Percentiles rank a stretch among this genome's conserved stretches.
Conservation (phyloP, 2,113 vertebrate species). For the Scortum barcoo region DNA sequence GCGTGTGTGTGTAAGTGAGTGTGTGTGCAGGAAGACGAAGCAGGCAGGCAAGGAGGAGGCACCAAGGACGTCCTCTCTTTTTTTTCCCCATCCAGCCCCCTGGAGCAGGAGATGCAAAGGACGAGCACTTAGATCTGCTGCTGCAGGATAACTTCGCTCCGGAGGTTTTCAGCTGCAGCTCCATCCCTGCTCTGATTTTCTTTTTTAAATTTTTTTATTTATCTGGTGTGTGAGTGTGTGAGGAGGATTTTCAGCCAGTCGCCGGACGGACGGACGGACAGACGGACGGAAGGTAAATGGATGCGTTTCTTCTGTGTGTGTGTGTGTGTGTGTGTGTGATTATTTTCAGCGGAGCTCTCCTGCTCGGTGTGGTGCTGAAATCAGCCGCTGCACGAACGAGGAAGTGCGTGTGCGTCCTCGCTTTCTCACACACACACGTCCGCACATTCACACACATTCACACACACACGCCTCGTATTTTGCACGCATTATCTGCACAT, state of each 20-base stretch:
- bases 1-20: conserved; percentile 15
- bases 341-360: conserved; percentile 81
- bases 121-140: conserved; percentile 74
- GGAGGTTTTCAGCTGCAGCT: conserved; percentile 43
- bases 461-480: no score
- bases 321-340: no score
- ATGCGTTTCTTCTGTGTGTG: no score
- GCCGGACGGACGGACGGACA: no score
- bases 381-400: conserved; percentile 36
- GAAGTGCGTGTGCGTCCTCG: conserved; percentile 52
- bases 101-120: conserved; percentile 78
- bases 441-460: no score
- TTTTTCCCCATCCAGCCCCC: conserved; percentile 68
- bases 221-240: conserved; percentile 49
- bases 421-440: no score
- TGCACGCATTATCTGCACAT: no score
- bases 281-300: conserved; percentile 84
- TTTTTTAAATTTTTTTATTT: no score
- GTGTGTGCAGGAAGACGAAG: conserved; percentile 68
- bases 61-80: conserved; percentile 84
- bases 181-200: conserved; percentile 45
- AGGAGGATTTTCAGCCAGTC: conserved; percentile 62
- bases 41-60: conserved; percentile 67
- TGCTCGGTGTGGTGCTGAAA: conserved; percentile 80
- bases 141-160: conserved; percentile 72